These are phyloP conservation scores for Cryptotis parvus DNA, from an alignment of 2,113 vertebrate genomes.

Conservation along the genomic window DNA sequence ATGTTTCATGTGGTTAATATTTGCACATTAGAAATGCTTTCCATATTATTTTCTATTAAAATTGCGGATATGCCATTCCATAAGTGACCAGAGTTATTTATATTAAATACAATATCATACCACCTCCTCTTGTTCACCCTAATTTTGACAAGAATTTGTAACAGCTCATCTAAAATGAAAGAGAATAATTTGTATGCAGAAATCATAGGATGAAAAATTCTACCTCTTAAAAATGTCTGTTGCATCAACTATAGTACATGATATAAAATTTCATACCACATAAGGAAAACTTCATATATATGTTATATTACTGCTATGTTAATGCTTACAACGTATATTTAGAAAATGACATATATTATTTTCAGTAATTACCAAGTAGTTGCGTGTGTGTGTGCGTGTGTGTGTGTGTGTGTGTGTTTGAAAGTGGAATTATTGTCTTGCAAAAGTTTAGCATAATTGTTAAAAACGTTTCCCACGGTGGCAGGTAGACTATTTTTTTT, in stretches of 20 bases:
- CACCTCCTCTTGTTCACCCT: background rate
- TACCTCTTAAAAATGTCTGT: background rate
- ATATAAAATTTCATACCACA: background rate
- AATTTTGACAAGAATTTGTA: conserved; percentile 24
- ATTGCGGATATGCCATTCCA: conserved; percentile 46
- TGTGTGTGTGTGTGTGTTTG: background rate
- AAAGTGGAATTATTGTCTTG: background rate
- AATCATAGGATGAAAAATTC: background rate
- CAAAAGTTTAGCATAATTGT: background rate
- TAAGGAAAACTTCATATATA: background rate
- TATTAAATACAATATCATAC: conserved; percentile 22
- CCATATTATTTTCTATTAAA: conserved; percentile 2
- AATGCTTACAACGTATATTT: background rate
- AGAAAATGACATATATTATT: background rate
- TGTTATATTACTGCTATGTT: conserved; percentile 2
- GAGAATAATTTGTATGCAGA: background rate
- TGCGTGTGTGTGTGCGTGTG: background rate
- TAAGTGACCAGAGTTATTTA: background rate
- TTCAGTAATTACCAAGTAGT: background rate
- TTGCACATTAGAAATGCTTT: conserved; percentile 45
- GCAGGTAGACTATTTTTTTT: background rate
- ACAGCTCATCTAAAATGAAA: background rate
- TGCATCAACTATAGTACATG: background rate
- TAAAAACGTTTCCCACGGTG: background rate
- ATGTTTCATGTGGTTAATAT: conserved; percentile 48